Percentiles rank a stretch among this genome's conserved stretches.
phyloP scores from a whole-genome alignment of 2,888 invertebrate species.

The Xanthostigma xanthostigma region DNA sequence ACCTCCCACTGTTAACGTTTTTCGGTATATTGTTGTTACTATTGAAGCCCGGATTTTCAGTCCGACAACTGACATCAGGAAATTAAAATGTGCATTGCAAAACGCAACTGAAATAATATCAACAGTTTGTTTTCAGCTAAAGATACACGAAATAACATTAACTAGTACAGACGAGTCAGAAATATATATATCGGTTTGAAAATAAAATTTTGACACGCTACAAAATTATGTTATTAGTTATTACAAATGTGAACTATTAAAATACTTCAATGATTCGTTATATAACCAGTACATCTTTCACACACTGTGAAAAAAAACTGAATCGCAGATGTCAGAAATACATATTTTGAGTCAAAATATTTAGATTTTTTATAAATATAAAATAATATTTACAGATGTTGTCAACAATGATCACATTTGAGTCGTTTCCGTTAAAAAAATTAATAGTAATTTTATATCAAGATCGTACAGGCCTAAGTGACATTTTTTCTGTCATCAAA shows the following conservation, averaged over 20 bases:
- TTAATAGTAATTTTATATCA: too few relatives aligned
- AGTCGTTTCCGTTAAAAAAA: too few relatives aligned
- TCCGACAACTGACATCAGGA: constrained; percentile 67
- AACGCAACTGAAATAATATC: constrained; percentile 45
- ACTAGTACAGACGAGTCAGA: constrained; percentile 30
- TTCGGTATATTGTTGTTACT: constrained; percentile 67
- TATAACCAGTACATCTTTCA: too few relatives aligned
- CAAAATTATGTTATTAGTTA: neutral
- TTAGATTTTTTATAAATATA: too few relatives aligned
- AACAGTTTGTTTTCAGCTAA: neutral
- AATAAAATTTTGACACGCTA: neutral
- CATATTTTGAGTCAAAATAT: too few relatives aligned
- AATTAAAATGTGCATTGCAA: constrained; percentile 78
- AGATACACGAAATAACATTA: constrained; percentile 12
- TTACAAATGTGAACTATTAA: constrained; percentile 1
- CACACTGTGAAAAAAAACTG: too few relatives aligned
- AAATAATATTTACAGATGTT: too few relatives aligned
- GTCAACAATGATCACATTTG: too few relatives aligned
- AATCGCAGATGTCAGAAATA: too few relatives aligned
- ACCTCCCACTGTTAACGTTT: constrained; percentile 35
- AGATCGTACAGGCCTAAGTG: too few relatives aligned
- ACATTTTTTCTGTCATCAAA: too few relatives aligned
- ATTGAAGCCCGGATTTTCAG: constrained; percentile 78
- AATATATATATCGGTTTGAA: constrained; percentile 12
- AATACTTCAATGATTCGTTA: neutral